Base-by-base conservation (phyloP, 2,888 invertebrate genomes). In the Dilophus febrilis region DNA sequence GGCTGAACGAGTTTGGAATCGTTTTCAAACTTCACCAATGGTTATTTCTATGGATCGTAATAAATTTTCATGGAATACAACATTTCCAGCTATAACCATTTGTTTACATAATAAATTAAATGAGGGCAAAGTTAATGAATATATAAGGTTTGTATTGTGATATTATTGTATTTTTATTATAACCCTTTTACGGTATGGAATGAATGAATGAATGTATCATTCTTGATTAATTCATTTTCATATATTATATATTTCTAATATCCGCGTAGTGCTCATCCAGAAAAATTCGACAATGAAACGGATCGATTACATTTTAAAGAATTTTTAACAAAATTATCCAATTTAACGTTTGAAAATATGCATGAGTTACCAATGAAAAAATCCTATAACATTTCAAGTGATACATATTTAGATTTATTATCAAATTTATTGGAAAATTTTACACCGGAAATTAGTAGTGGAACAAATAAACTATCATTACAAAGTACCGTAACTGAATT, bases 41-140 rank as follows among this genome's bases (percentile, higher is more conserved):
- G 78, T 78, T 5, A 71, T 79, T 27, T 77, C 79, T 16, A 77
- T 78, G 74, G 78, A 79, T 55, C 64, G 78, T 2, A 77, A 79
- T 53, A 71, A 75, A 64, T 72, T 73, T 45, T 69, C 74, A 1
- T 79, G 78, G 78, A 75, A 74, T 49, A 76, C 81, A 3, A 71
- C 74, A 2, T 78, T 78, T 48, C 81, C 80, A 1, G 66, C 72
- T 27, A 61, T 74, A 38, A 77, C 80, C 0, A 66, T 81, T 37
- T 82, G 82, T 47, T 74, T 77, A 0, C 56, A 64, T 4, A 61
- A 56, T 13, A 72, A 70, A 47, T 53, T 77, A 29, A 71, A 76
- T 49, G 58, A 61, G 29, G 54, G 52, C 7, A 70, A 71, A 48
- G 55, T 77, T 17, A 65, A 67, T 1, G 50, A 53, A 2, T 76